Conservation (phyloP, 1,140 invertebrate genomes). For the Meteorus sp. region DNA sequence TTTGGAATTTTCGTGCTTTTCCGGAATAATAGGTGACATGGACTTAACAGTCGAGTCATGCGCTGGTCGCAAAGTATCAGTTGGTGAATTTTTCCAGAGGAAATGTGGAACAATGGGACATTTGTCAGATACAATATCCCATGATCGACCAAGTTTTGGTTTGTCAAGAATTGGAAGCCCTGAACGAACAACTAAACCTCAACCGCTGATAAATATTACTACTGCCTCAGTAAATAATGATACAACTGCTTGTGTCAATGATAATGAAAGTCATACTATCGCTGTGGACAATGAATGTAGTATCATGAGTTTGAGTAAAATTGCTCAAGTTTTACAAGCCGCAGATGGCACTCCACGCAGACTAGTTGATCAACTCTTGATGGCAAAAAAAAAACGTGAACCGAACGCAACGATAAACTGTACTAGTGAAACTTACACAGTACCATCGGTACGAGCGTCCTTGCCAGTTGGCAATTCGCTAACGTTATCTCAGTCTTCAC, state of each 20-base stretch:
- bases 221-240: background rate
- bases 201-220: conserved; percentile 41
- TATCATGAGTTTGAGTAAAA: conserved; percentile 50
- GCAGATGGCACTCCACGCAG: conserved; percentile 41
- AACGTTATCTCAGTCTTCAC: background rate
- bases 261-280: conserved; percentile 22
- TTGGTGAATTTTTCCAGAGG: conserved; percentile 46
- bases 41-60: conserved; percentile 45
- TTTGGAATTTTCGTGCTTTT: conserved; percentile 46
- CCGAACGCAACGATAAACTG: background rate
- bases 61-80: conserved; percentile 40
- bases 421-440: conserved; percentile 31
- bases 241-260: background rate
- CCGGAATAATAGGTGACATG: conserved; percentile 47
- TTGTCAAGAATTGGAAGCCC: conserved; percentile 38
- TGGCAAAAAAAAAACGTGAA: conserved; percentile 44
- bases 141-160: conserved; percentile 42
- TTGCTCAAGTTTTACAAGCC: conserved; percentile 44
- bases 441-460: conserved; percentile 34
- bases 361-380: conserved; percentile 49
- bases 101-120: conserved; percentile 43
- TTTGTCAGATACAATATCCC: conserved; percentile 23
- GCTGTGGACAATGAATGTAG: conserved; percentile 33
- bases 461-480: no score
- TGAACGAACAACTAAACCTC: conserved; percentile 27